These are phyloP conservation scores for Apostichopus leukothele DNA, from an alignment of 53 echinoderm and acorn worm species.

Conservation along the genomic window DNA sequence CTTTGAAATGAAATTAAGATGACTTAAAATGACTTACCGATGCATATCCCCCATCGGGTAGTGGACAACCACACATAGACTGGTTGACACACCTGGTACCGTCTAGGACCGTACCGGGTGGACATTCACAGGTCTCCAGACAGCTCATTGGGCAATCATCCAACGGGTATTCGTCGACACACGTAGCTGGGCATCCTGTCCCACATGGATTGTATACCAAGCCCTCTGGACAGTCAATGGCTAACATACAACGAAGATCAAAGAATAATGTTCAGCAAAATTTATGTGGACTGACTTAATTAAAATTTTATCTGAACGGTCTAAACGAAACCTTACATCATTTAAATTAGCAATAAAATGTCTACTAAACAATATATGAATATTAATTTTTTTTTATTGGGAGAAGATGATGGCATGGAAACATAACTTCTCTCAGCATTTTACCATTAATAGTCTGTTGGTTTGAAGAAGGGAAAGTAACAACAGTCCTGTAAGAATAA, in stretches of 20 bases:
- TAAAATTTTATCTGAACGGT: neutral
- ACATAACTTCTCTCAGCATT: too few relatives aligned
- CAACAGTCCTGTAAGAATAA: too few relatives aligned
- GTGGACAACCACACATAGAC: constrained; percentile 59
- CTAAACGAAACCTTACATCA: neutral
- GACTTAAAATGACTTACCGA: neutral
- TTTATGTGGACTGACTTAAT: neutral
- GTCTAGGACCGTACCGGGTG: constrained; percentile 40
- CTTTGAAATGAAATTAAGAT: too few relatives aligned
- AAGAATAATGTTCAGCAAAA: neutral
- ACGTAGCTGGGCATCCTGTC: constrained; percentile 57
- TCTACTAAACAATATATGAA: too few relatives aligned
- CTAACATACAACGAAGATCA: constrained; percentile 10
- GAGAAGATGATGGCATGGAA: too few relatives aligned
- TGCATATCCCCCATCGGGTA: constrained; percentile 45
- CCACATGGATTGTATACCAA: constrained; percentile 57
- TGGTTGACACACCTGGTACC: constrained; percentile 56
- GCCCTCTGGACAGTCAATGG: constrained; percentile 57
- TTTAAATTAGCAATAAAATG: too few relatives aligned
- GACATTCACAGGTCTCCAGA: constrained; percentile 62
- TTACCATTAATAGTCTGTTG: too few relatives aligned
- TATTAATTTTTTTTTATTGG: too few relatives aligned
- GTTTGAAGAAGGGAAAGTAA: too few relatives aligned
- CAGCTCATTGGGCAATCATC: constrained; percentile 47
- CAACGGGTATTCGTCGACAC: constrained; percentile 14